phyloP scores from a whole-genome alignment of 2,113 vertebrate species.

The Crotalus viridis region DNA sequence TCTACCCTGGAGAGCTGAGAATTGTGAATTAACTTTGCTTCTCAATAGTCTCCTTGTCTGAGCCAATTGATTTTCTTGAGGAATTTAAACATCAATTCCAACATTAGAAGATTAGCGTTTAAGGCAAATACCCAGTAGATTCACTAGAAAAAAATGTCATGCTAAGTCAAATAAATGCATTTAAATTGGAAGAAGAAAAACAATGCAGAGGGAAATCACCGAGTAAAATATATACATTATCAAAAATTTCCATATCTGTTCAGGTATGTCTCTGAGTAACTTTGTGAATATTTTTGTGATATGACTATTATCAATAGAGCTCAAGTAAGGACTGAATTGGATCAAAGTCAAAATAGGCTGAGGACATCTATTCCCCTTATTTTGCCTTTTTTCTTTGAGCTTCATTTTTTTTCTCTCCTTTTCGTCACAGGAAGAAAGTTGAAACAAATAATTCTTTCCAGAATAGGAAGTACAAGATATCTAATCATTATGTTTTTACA shows the following conservation, averaged over 20 bases:
- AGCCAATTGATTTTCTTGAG: not conserved
- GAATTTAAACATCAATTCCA: not conserved
- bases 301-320: not conserved
- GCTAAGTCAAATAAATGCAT: not conserved
- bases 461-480: not conserved
- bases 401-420: not conserved
- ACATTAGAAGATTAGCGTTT: not conserved
- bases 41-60: not conserved
- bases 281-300: not conserved
- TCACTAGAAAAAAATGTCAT: not conserved
- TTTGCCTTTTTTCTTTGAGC: not conserved
- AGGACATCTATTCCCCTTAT: not conserved
- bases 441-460: not conserved
- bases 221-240: not conserved
- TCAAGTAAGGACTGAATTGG: not conserved
- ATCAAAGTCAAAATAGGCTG: not conserved
- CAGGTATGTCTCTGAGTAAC: not conserved
- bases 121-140: not conserved
- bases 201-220: not conserved
- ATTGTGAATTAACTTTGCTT: not conserved
- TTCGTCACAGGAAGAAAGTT: not conserved
- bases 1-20: not conserved
- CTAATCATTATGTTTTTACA: not conserved
- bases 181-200: not conserved
- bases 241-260: not conserved